phyloP scores from a whole-genome alignment of 2,888 invertebrate species.

The Cabera pusaria region DNA sequence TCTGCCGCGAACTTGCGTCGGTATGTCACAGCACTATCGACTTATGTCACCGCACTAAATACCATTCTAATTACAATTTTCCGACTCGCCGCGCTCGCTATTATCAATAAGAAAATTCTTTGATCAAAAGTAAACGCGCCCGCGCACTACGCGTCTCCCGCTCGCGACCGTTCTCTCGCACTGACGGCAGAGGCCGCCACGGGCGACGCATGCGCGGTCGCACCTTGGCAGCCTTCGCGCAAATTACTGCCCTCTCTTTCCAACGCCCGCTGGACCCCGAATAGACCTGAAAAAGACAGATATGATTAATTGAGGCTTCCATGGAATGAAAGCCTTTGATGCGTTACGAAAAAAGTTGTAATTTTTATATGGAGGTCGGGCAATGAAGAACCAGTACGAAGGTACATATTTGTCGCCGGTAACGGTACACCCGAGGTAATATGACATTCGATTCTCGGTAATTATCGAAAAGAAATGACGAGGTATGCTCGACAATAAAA shows the following conservation, averaged over 20 bases:
- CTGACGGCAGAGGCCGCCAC: slow-evolving; percentile 24
- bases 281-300: slow-evolving; percentile 39
- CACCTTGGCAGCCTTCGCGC: slow-evolving; percentile 30
- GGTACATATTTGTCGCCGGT: slow-evolving; percentile 24
- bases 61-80: slow-evolving; percentile 7
- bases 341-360: slow-evolving; percentile 35
- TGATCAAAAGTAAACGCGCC: no score
- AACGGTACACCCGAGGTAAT: slow-evolving; percentile 28
- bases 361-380: slow-evolving; percentile 31
- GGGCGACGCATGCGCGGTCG: slow-evolving; percentile 28
- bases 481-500: slow-evolving; percentile 14
- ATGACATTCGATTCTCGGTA: slow-evolving; percentile 21
- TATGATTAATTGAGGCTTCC: slow-evolving; percentile 39
- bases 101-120: slow-evolving; percentile 6
- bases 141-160: slow-evolving; percentile 9
- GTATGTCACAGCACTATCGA: background rate
- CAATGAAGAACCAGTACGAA: slow-evolving; percentile 9
- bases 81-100: slow-evolving; percentile 7
- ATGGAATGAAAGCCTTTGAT: slow-evolving; percentile 31
- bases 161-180: slow-evolving; percentile 34
- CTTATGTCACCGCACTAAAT: slow-evolving; percentile 1
- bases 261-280: slow-evolving; percentile 4
- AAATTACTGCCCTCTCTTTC: slow-evolving; percentile 29
- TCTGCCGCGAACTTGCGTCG: slow-evolving; percentile 6
- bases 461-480: slow-evolving; percentile 11